phyloP scores from a whole-genome alignment of 2,113 vertebrate species.

The Elgaria multicarinata region DNA sequence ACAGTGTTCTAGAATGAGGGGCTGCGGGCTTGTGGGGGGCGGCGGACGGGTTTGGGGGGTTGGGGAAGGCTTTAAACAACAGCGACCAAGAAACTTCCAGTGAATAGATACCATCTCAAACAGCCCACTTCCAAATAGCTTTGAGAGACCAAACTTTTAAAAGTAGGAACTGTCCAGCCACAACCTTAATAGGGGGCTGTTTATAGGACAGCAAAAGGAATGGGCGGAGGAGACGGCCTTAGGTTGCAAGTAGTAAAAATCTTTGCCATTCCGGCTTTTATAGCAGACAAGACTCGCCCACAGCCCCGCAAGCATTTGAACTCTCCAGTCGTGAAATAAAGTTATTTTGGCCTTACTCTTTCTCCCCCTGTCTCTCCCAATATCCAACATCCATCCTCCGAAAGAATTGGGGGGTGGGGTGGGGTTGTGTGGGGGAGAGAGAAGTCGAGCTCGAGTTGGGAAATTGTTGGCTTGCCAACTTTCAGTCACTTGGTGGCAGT shows the following conservation, averaged over 20 bases:
- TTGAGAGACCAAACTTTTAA: conserved; percentile 20
- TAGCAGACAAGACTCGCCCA: not conserved
- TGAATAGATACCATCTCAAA: conserved; percentile 16
- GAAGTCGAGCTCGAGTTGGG: not conserved
- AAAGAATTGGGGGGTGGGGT: not conserved
- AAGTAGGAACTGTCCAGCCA: not conserved
- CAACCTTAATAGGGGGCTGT: not conserved
- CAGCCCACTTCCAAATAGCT: conserved; percentile 16
- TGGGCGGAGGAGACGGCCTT: not conserved
- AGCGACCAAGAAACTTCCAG: not conserved
- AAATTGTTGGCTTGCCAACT: conserved; percentile 69
- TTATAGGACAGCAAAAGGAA: not conserved
- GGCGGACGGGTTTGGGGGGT: accelerated
- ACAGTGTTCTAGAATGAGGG: conserved; percentile 31
- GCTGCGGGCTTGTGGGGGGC: accelerated
- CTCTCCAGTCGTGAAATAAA: not conserved
- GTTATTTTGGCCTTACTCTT: not conserved
- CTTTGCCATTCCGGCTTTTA: conserved; percentile 11
- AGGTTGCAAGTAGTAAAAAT: conserved; percentile 10
- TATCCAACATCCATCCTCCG: not conserved
- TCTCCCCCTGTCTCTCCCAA: not conserved
- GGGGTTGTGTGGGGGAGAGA: not conserved
- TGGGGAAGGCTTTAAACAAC: not conserved
- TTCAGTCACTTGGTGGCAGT: conserved; percentile 83
- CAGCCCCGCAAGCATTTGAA: not conserved